Evolutionary conservation across 2,797 vertebrate species (phyloP).

Genomic region (Staurois parvus): DNA sequence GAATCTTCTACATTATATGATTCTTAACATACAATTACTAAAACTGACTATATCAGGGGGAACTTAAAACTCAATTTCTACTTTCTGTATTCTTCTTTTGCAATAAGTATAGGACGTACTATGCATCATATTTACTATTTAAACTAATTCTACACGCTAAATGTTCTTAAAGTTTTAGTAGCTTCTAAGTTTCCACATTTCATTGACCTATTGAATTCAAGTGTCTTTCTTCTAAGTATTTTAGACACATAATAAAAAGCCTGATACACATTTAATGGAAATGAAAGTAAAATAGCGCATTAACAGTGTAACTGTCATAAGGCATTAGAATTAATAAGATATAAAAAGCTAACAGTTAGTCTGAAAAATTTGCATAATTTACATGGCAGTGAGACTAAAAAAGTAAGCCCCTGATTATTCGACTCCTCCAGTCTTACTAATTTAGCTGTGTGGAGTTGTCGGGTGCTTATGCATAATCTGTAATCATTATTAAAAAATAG

Average conservation of each 20-base stretch:
- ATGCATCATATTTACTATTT: not conserved
- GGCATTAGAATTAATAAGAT: constrained; percentile 57
- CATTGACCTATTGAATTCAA: constrained; percentile 48
- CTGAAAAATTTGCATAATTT: constrained; percentile 72
- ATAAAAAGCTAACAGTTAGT: constrained; percentile 67
- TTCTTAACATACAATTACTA: no score
- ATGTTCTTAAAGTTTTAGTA: constrained; percentile 15
- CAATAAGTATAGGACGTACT: no score
- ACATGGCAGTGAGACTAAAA: constrained; percentile 65
- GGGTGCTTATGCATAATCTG: constrained; percentile 38
- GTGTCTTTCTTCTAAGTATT: constrained; percentile 40
- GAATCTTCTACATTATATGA: no score
- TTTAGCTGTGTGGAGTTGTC: constrained; percentile 30
- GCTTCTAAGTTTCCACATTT: constrained; percentile 27
- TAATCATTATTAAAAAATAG: constrained; percentile 44
- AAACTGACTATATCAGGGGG: no score
- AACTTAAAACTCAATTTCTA: no score
- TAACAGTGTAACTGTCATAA: constrained; percentile 59
- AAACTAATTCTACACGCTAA: not conserved
- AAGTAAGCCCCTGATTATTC: constrained; percentile 66
- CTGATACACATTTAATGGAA: constrained; percentile 52
- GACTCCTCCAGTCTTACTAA: constrained; percentile 37
- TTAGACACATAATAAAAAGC: constrained; percentile 42
- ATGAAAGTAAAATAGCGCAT: constrained; percentile 55
- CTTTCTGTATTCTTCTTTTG: no score